Percentiles rank a stretch among this genome's conserved stretches.
Evolutionary conservation across 2,888 invertebrate genomes (phyloP).

Genomic region (Trachelus troglodyta): DNA sequence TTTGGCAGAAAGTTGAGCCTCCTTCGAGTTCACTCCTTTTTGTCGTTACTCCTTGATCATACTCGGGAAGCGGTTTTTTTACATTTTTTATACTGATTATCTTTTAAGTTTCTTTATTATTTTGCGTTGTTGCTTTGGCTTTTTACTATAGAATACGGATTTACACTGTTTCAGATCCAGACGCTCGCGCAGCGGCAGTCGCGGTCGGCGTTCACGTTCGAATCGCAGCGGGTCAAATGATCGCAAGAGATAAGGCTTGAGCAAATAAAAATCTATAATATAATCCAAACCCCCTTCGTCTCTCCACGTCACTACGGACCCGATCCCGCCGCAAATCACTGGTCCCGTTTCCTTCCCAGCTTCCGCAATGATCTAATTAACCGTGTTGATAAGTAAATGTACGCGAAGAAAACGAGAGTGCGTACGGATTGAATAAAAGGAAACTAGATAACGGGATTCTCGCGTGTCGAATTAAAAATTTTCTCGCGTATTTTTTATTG

Average conservation of each 20-base stretch:
- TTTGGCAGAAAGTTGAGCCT: slow-evolving; percentile 17
- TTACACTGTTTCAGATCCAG: slow-evolving; percentile 51
- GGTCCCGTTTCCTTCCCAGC: background rate
- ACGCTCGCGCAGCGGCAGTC: slow-evolving; percentile 62
- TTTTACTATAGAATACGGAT: slow-evolving; percentile 10
- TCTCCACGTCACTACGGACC: background rate
- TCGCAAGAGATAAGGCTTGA: slow-evolving; percentile 57
- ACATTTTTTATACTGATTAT: slow-evolving; percentile 1
- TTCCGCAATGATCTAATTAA: background rate
- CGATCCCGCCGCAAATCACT: background rate
- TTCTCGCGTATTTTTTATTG: background rate
- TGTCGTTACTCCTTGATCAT: slow-evolving; percentile 13
- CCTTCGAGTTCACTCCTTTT: slow-evolving; percentile 14
- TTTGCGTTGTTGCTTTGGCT: background rate
- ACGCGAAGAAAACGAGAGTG: background rate
- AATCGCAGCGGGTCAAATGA: slow-evolving; percentile 64
- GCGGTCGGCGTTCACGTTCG: slow-evolving; percentile 60
- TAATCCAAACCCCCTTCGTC: background rate
- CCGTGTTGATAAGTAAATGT: background rate
- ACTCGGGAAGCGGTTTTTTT: slow-evolving; percentile 16
- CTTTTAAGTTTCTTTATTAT: background rate
- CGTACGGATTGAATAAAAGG: background rate
- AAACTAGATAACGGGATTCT: background rate
- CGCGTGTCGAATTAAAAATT: background rate
- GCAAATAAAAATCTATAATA: background rate